Percentiles rank a stretch among this genome's conserved stretches.
Evolutionary conservation across 2,888 invertebrate genomes (phyloP).

Genomic region (Schrankia costaestrigalis): DNA sequence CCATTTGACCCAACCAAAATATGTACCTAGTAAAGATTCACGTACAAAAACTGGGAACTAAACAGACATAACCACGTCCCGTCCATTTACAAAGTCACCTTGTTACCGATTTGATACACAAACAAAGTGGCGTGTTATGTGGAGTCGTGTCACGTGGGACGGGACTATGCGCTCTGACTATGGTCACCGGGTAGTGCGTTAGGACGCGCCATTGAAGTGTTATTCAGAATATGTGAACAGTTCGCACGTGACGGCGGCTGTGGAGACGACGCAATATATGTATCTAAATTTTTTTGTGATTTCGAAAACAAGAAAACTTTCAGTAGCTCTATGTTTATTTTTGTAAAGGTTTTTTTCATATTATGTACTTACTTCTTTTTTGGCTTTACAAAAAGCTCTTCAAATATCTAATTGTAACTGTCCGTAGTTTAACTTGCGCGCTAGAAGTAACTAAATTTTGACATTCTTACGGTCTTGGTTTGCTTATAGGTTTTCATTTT

Average conservation of each 20-base stretch:
- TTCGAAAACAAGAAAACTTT: too few species aligned
- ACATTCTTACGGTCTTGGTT: too few species aligned
- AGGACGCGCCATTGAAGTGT: constrained; percentile 64
- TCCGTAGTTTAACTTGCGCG: too few species aligned
- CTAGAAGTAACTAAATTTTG: too few species aligned
- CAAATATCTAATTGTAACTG: too few species aligned
- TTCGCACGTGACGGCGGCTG: constrained; percentile 47
- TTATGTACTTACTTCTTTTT: too few species aligned
- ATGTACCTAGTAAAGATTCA: constrained; percentile 6
- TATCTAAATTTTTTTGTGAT: too few species aligned
- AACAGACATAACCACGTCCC: constrained; percentile 35
- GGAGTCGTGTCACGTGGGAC: constrained; percentile 62
- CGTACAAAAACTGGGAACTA: constrained; percentile 23
- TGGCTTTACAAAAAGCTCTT: too few species aligned
- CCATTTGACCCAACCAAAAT: constrained; percentile 8
- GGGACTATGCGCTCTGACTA: constrained; percentile 36
- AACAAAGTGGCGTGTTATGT: constrained; percentile 28
- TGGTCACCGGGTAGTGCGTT: constrained; percentile 48
- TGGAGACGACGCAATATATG: constrained; percentile 56
- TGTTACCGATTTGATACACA: constrained; percentile 35
- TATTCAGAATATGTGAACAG: constrained; percentile 75
- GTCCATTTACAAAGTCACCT: constrained; percentile 33
- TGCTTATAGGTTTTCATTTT: too few species aligned
- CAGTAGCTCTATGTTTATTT: too few species aligned
- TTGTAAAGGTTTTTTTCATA: too few species aligned